Percentiles rank a stretch among this genome's conserved stretches.
Conservation (phyloP, 2,113 vertebrate species). For the Amblyopsis rosae region DNA sequence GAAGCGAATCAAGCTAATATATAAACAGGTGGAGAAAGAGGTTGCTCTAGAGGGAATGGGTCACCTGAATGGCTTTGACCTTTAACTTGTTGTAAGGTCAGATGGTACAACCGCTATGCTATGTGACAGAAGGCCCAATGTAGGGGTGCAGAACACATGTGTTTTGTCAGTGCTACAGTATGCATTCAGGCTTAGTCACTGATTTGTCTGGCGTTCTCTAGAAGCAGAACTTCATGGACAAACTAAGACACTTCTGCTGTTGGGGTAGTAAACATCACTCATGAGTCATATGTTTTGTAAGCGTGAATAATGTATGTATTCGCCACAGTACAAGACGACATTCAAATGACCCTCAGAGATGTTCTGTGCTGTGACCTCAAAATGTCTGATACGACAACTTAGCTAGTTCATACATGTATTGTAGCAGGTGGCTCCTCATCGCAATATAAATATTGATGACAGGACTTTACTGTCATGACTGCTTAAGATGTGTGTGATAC, state of each 20-base stretch:
- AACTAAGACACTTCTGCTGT: too few relatives aligned
- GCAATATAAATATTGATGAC: not conserved
- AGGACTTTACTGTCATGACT: too few relatives aligned
- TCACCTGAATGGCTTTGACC: slow-evolving; percentile 10
- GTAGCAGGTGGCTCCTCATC: not conserved
- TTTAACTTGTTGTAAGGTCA: slow-evolving; percentile 26
- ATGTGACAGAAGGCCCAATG: slow-evolving; percentile 37
- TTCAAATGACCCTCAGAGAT: not conserved
- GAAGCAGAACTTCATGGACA: slow-evolving; percentile 13
- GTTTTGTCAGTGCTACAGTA: too few relatives aligned
- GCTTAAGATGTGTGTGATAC: too few relatives aligned
- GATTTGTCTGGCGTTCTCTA: slow-evolving; percentile 28
- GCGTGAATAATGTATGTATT: not conserved
- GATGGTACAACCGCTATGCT: slow-evolving; percentile 32
- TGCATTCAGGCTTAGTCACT: too few relatives aligned
- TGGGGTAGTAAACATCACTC: too few relatives aligned
- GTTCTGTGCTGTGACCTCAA: not conserved
- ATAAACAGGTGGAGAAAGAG: slow-evolving; percentile 27
- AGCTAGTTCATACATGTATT: not conserved
- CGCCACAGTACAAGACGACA: not conserved
- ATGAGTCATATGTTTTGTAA: too few relatives aligned
- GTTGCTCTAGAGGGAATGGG: not conserved
- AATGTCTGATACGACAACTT: not conserved
- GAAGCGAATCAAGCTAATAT: slow-evolving; percentile 16
- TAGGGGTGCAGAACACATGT: slow-evolving; percentile 3